These are phyloP conservation scores for Heliconius nattereri DNA, from an alignment of 1,140 invertebrate species.

Conservation along the genomic window DNA sequence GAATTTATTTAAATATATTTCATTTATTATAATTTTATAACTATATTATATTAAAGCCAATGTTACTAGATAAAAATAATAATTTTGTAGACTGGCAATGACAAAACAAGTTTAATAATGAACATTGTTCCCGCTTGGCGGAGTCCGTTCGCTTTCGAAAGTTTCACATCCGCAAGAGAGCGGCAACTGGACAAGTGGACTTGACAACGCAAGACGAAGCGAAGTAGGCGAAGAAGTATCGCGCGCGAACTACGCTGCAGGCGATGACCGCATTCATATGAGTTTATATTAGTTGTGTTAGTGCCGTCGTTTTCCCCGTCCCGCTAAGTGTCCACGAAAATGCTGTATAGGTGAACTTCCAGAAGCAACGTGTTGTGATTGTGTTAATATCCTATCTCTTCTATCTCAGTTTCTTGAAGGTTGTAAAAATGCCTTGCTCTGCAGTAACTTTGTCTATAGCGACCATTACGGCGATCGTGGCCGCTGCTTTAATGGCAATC, in stretches of 20 bases:
- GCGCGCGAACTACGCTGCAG: slow-evolving; percentile 78
- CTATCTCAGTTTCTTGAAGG: slow-evolving; percentile 66
- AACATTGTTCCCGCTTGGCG: slow-evolving; percentile 77
- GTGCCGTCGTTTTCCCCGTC: slow-evolving; percentile 75
- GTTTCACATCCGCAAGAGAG: slow-evolving; percentile 81
- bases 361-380: slow-evolving; percentile 72
- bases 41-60: not conserved
- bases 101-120: slow-evolving; percentile 73
- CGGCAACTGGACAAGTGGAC: slow-evolving; percentile 64
- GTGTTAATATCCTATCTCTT: slow-evolving; percentile 66
- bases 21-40: not conserved
- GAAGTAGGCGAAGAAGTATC: slow-evolving; percentile 78
- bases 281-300: slow-evolving; percentile 77
- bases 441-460: slow-evolving; percentile 96
- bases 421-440: slow-evolving; percentile 93
- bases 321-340: slow-evolving; percentile 77
- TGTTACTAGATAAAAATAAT: slow-evolving; percentile 3
- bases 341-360: slow-evolving; percentile 79
- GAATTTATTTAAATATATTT: not conserved
- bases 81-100: slow-evolving; percentile 49
- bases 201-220: slow-evolving; percentile 67
- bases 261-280: slow-evolving; percentile 79
- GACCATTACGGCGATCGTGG: slow-evolving; percentile 95
- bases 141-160: slow-evolving; percentile 76
- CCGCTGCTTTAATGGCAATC: slow-evolving; percentile 93